Base-by-base conservation (phyloP, 2,888 invertebrate species). In the Ceriagrion tenellum region DNA sequence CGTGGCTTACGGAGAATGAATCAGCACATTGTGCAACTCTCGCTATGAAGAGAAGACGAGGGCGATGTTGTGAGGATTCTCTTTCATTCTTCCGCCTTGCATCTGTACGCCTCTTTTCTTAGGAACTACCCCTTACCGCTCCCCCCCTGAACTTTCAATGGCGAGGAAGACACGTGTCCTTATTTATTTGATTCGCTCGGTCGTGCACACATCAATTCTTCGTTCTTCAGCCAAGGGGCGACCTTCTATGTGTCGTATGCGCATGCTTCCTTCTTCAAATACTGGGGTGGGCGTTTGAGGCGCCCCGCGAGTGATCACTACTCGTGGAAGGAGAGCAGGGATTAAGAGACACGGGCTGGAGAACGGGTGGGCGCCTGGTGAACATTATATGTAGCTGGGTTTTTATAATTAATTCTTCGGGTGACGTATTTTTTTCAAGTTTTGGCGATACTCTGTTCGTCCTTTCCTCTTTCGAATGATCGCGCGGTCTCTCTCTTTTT, bases 271-370 rank as follows among this genome's bases (percentile, higher is more conserved):
- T 63, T 91, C 91, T 56, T 30, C 59, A 59, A 56, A 55, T 91
- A 40, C 35, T 30, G 47, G 47, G 40, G 63, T 91, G 91, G 91
- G 91, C 35, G 91, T 56, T n/a, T n/a, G n/a, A n/a, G n/a, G n/a
- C n/a, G n/a, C n/a, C n/a, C 56, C 90, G 30, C 13, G 90, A 90
- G 90, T 35, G 56, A 90, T 90, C 90, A 90, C 90, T 16, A 35
- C 23, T n/a, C 56, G 35, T 35, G 35, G 63, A 35, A 59, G 30
- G 90, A 56, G 90, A 59, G 23, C 8, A 47, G 47, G 47, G 47
- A 47, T 47, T 47, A 30, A 47, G 47, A 40, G 40, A 47, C 16
- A 8, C 2, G n/a, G 88, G 47, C 23, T 4, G 47, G 35, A 40
- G 0, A 10, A 88, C 8, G 16, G 47, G 35, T 40, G 4, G 20